Evolutionary conservation across 2,888 invertebrate genomes (phyloP).

Genomic region (Synanthedon vespiformis): DNA sequence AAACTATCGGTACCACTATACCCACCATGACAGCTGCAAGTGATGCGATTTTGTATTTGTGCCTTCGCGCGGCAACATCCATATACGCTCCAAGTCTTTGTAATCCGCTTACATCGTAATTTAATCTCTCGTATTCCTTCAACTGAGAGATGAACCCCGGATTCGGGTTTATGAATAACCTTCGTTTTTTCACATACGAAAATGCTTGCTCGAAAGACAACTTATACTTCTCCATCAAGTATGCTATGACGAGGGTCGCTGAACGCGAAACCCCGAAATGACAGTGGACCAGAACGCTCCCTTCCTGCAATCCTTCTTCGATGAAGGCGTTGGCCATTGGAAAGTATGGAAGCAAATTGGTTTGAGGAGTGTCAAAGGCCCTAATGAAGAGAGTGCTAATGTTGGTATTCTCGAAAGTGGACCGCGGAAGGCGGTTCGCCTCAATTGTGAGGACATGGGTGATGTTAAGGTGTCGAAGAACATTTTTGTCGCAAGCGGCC

Average conservation of each 20-base stretch:
- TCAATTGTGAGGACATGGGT: constrained; percentile 63
- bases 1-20: constrained; percentile 42
- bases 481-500: constrained; percentile 43
- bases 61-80: constrained; percentile 46
- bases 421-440: constrained; percentile 45
- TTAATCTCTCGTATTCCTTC: constrained; percentile 70
- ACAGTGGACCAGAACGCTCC: constrained; percentile 89
- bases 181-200: constrained; percentile 84
- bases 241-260: constrained; percentile 94
- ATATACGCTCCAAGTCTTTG: constrained; percentile 47
- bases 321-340: constrained; percentile 62
- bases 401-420: constrained; percentile 39
- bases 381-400: constrained; percentile 58
- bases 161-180: constrained; percentile 94
- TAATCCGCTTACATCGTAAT: constrained; percentile 45
- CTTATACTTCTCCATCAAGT: constrained; percentile 89
- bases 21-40: constrained; percentile 43
- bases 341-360: constrained; percentile 58
- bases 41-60: constrained; percentile 53
- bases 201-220: constrained; percentile 89
- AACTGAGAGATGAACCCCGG: constrained; percentile 94
- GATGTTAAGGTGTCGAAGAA: constrained; percentile 49
- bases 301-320: constrained; percentile 72
- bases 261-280: constrained; percentile 96
- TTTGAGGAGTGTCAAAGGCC: constrained; percentile 55